Evolutionary conservation across 2,797 vertebrate species (phyloP).

Genomic region (Macrochelys suwanniensis): DNA sequence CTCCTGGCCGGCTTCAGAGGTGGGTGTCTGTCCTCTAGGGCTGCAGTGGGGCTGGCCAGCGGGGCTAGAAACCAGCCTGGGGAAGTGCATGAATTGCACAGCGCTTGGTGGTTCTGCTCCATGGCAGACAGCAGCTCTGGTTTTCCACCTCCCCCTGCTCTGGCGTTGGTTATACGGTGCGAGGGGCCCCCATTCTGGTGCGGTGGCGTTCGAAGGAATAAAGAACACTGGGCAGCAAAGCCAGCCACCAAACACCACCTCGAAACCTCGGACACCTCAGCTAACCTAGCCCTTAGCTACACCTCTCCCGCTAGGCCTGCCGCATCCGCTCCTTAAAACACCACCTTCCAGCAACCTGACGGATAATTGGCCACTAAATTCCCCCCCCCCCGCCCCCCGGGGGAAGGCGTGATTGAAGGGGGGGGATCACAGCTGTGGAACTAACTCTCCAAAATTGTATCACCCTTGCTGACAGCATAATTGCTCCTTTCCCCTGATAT

Average conservation of each 20-base stretch:
- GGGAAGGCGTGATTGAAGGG: slow-evolving; percentile 47
- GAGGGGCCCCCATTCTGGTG: not conserved
- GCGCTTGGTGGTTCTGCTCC: not conserved
- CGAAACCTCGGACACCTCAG: not conserved
- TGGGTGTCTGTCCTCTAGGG: not conserved
- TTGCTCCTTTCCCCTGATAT: slow-evolving; percentile 82
- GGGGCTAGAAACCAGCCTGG: not conserved
- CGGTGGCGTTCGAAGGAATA: not conserved
- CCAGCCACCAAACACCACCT: accelerated
- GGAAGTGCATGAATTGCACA: not conserved
- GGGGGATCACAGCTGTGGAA: slow-evolving; percentile 77
- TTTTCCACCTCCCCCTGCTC: not conserved
- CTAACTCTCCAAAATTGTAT: slow-evolving; percentile 82
- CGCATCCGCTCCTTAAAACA: not conserved
- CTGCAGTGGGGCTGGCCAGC: not conserved
- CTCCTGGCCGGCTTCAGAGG: not conserved
- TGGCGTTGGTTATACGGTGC: not conserved
- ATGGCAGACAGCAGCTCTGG: not conserved
- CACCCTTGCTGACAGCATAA: slow-evolving; percentile 83
- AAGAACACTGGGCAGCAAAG: not conserved
- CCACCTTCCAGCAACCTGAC: slow-evolving; percentile 53
- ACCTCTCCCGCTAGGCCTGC: not conserved
- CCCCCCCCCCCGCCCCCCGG: no score
- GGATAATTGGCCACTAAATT: slow-evolving; percentile 81
- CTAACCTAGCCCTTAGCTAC: not conserved